Evolutionary conservation across 2,113 vertebrate genomes (phyloP).

Genomic region (Hippocampus comes): DNA sequence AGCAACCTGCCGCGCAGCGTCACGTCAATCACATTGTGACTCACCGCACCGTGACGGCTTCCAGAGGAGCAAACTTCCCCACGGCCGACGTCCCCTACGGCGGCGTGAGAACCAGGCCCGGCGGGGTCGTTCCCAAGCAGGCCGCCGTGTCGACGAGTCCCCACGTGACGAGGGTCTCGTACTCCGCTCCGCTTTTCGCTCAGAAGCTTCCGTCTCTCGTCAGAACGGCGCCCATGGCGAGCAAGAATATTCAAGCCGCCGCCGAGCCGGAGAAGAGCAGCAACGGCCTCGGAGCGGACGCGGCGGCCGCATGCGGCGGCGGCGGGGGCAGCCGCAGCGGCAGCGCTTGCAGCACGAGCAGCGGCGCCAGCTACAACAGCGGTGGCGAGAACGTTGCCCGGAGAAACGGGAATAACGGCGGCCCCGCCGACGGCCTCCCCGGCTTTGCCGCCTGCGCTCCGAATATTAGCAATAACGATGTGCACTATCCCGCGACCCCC

Average conservation of each 20-base stretch:
- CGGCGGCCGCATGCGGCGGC: constrained; percentile 52
- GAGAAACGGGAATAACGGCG: constrained; percentile 46
- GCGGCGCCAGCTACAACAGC: constrained; percentile 64
- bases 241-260: constrained; percentile 56
- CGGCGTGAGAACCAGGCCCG: constrained; percentile 72
- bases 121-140: constrained; percentile 80
- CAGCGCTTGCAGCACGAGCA: constrained; percentile 66
- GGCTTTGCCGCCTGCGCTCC: constrained; percentile 43
- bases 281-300: constrained; percentile 49
- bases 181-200: constrained; percentile 74
- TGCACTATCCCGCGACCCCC: constrained; percentile 49
- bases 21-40: constrained; percentile 60
- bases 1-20: constrained; percentile 48
- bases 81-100: constrained; percentile 79
- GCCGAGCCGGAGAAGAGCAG: constrained; percentile 63
- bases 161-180: constrained; percentile 77
- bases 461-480: constrained; percentile 64
- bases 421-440: constrained; percentile 43
- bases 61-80: constrained; percentile 75
- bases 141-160: constrained; percentile 81
- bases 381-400: constrained; percentile 48
- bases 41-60: constrained; percentile 80
- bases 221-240: constrained; percentile 69
- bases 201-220: constrained; percentile 68
- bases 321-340: constrained; percentile 65